A percentile compares a stretch with the other conserved stretches of the same genome.
Conservation (phyloP, 2,113 vertebrate species). For the Saiga tatarica region DNA sequence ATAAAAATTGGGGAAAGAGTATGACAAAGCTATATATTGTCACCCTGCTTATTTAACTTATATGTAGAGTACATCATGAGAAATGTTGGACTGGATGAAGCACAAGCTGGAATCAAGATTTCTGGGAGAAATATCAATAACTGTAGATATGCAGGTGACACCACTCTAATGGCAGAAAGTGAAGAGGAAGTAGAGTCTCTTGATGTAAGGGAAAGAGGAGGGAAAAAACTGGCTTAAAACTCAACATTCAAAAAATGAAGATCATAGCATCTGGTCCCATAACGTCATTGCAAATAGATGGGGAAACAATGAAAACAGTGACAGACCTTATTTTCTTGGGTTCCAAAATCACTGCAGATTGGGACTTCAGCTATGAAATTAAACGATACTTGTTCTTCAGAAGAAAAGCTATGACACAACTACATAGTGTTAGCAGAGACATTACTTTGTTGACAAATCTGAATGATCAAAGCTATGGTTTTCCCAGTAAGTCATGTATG, state of each 20-base stretch:
- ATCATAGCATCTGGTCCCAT: not conserved
- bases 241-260: not conserved
- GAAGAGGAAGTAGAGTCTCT: not conserved
- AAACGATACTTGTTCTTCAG: not conserved
- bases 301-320: not conserved
- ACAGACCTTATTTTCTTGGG: not conserved
- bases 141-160: not conserved
- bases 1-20: not conserved
- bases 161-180: not conserved
- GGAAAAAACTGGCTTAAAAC: not conserved
- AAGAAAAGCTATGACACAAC: not conserved
- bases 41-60: not conserved
- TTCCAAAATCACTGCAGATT: not conserved
- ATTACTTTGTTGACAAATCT: not conserved
- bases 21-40: not conserved
- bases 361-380: not conserved
- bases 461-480: not conserved
- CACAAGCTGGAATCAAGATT: not conserved
- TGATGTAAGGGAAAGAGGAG: not conserved
- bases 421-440: not conserved
- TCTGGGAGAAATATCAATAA: not conserved
- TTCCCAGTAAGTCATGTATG: not conserved
- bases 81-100: not conserved
- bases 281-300: not conserved
- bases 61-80: not conserved